phyloP scores from a whole-genome alignment of 2,113 vertebrate genomes.

The Zapornia atra region DNA sequence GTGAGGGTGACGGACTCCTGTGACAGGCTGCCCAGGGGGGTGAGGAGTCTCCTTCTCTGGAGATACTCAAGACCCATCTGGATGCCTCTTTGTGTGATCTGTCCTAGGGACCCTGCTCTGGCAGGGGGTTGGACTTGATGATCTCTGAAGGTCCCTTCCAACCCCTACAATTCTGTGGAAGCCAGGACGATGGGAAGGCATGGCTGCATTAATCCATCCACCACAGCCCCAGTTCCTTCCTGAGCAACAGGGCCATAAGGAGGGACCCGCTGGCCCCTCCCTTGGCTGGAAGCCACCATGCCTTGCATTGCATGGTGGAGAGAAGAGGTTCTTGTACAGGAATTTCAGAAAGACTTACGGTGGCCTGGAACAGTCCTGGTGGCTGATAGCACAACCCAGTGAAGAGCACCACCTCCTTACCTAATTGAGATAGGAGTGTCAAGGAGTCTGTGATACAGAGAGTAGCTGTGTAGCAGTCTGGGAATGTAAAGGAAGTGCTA shows the following conservation, averaged over 20 bases:
- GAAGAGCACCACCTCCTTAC: background rate
- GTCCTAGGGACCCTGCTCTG: no score
- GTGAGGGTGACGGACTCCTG: no score
- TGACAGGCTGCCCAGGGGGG: no score
- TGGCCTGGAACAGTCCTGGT: background rate
- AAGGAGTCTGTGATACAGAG: background rate
- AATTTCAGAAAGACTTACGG: background rate
- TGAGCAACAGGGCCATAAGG: background rate
- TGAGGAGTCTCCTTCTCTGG: no score
- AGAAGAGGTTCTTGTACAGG: background rate
- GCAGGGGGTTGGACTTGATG: no score
- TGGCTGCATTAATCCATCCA: background rate
- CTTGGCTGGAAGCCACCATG: background rate
- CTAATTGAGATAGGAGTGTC: background rate
- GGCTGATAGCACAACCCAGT: background rate
- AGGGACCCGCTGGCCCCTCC: background rate
- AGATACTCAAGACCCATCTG: no score
- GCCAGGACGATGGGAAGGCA: background rate
- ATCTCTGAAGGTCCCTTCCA: no score
- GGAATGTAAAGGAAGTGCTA: background rate
- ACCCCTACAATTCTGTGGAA: background rate
- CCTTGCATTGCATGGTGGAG: background rate
- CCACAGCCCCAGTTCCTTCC: background rate
- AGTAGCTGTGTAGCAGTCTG: background rate
- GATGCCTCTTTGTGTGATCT: no score